phyloP scores from a whole-genome alignment of 2,888 invertebrate genomes.

The Drosophila testacea region DNA sequence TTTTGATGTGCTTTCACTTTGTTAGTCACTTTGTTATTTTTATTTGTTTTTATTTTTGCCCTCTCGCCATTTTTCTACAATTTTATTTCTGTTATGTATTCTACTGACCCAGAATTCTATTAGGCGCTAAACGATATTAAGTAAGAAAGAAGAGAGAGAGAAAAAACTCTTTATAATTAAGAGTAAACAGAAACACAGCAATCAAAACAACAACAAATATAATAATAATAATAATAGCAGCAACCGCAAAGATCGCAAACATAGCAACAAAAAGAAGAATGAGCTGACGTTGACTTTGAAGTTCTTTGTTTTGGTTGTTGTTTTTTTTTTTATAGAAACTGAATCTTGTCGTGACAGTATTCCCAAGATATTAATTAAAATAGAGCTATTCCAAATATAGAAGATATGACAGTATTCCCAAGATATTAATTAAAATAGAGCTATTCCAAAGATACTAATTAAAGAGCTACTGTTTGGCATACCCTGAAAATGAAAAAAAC shows the following conservation, averaged over 20 bases:
- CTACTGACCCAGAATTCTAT: constrained; percentile 68
- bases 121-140: constrained; percentile 42
- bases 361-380: constrained; percentile 19
- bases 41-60: background rate
- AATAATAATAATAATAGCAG: constrained; percentile 3
- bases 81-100: constrained; percentile 44
- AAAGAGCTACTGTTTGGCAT: background rate
- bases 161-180: constrained; percentile 23
- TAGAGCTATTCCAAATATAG: no score
- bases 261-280: constrained; percentile 12
- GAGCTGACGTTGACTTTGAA: constrained; percentile 6
- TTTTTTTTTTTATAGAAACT: constrained; percentile 18
- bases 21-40: constrained; percentile 4
- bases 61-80: constrained; percentile 5
- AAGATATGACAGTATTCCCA: background rate
- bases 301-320: constrained; percentile 9
- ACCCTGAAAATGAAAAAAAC: background rate
- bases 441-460: constrained; percentile 17
- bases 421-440: constrained; percentile 18
- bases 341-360: constrained; percentile 4
- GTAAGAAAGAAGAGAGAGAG: constrained; percentile 34
- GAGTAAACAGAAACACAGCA: constrained; percentile 20
- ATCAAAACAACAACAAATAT: constrained; percentile 9
- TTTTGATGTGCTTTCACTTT: constrained; percentile 47
- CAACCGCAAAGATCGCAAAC: constrained; percentile 24